Conservation (phyloP, 2,797 vertebrate genomes). For the Sitta carolinensis region DNA sequence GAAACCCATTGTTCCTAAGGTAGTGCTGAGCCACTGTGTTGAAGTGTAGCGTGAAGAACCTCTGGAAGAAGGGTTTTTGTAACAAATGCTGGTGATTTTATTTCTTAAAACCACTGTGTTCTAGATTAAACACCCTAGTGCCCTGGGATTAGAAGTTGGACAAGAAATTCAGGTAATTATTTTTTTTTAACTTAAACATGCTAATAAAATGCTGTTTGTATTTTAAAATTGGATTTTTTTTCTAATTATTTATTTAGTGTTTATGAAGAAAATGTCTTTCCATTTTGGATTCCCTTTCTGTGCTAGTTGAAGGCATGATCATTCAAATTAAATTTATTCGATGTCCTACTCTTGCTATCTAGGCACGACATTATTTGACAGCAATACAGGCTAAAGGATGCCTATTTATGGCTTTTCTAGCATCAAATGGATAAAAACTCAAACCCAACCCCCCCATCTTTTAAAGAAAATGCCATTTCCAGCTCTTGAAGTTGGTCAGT, state of each 20-base stretch:
- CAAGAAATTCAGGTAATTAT: constrained; percentile 93
- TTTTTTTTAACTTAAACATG: background rate
- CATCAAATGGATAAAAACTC: background rate
- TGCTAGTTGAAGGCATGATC: background rate
- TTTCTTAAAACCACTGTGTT: constrained; percentile 37
- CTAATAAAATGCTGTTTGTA: background rate
- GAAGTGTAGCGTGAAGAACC: background rate
- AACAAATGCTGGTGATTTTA: background rate
- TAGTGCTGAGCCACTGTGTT: background rate
- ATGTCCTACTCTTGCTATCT: background rate
- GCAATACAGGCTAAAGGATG: background rate
- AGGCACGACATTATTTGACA: background rate
- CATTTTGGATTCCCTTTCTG: background rate
- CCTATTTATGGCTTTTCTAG: background rate
- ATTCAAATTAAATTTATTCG: background rate
- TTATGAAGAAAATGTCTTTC: background rate
- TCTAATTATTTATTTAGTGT: background rate
- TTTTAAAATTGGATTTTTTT: background rate
- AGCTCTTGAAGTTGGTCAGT: background rate
- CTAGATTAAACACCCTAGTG: constrained; percentile 93
- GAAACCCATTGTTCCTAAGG: background rate
- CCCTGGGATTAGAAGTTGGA: constrained; percentile 92
- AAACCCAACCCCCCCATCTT: background rate
- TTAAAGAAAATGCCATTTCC: background rate
- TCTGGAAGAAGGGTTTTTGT: background rate